A percentile compares a stretch with the other conserved stretches of the same genome.
These are phyloP conservation scores for Carollia perspicillata DNA, from an alignment of 2,113 vertebrate species.

Conservation along the genomic window DNA sequence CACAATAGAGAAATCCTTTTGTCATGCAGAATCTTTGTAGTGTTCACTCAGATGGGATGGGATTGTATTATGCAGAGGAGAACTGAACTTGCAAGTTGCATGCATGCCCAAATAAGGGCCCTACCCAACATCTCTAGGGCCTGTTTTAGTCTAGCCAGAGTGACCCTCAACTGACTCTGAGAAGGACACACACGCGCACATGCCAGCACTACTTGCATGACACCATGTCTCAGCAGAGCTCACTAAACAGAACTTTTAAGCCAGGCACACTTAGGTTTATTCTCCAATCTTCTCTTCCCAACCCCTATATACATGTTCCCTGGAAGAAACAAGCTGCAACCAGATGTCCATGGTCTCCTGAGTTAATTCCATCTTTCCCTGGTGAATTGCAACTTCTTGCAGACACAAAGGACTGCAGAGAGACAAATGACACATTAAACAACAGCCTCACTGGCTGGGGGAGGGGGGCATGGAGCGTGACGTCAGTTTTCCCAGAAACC, in stretches of 20 bases:
- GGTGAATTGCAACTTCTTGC: slow-evolving; percentile 59
- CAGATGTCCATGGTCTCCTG: slow-evolving; percentile 39
- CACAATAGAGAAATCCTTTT: background rate
- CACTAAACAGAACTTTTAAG: slow-evolving; percentile 32
- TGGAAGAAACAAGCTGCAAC: slow-evolving; percentile 43
- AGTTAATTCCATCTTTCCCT: slow-evolving; percentile 55
- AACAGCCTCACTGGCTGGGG: slow-evolving; percentile 50
- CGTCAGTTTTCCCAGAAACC: slow-evolving; percentile 70
- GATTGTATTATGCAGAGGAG: background rate
- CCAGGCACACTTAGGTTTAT: background rate
- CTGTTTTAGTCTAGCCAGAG: background rate
- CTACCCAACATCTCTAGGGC: background rate
- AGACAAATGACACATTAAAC: slow-evolving; percentile 69
- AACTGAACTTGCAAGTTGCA: slow-evolving; percentile 29
- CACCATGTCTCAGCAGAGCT: background rate
- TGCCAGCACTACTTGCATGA: background rate
- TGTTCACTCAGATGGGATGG: background rate
- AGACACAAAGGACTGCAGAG: slow-evolving; percentile 59
- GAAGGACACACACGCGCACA: background rate
- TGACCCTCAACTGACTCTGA: background rate
- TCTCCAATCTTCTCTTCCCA: slow-evolving; percentile 16
- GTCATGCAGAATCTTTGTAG: background rate
- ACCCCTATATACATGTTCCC: background rate
- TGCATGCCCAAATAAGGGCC: background rate
- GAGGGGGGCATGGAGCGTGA: slow-evolving; percentile 35